A percentile compares a stretch with the other conserved stretches of the same genome.
Evolutionary conservation across 2,113 vertebrate genomes (phyloP).

Genomic region (Ovibos moschatus): DNA sequence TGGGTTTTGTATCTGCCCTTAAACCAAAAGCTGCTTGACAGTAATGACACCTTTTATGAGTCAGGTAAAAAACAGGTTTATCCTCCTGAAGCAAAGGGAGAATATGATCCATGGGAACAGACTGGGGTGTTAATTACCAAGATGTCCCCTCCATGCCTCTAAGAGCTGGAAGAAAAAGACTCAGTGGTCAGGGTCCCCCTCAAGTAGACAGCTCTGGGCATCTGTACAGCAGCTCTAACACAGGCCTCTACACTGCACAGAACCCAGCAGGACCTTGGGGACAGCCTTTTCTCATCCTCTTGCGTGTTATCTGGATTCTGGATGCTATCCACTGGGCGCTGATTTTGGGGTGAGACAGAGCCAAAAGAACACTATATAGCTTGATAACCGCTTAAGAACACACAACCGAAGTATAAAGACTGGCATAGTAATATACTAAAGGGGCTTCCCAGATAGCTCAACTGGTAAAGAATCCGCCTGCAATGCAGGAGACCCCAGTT

Average conservation of each 20-base stretch:
- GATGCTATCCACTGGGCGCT: neutral
- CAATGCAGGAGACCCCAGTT: neutral
- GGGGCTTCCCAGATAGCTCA: neutral
- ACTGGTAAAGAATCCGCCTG: neutral
- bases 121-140: neutral
- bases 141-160: neutral
- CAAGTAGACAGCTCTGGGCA: neutral
- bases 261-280: neutral
- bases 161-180: neutral
- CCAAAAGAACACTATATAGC: neutral
- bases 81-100: neutral
- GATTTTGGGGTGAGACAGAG: neutral
- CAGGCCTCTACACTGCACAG: neutral
- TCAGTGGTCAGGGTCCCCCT: neutral
- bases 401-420: neutral
- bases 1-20: neutral
- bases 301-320: neutral
- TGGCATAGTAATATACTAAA: neutral
- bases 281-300: neutral
- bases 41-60: neutral
- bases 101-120: neutral
- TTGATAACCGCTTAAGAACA: neutral
- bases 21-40: neutral
- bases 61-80: slow-evolving; percentile 25
- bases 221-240: neutral